Base-by-base conservation (phyloP, 2,888 invertebrate genomes). In the Halictus ligatus region DNA sequence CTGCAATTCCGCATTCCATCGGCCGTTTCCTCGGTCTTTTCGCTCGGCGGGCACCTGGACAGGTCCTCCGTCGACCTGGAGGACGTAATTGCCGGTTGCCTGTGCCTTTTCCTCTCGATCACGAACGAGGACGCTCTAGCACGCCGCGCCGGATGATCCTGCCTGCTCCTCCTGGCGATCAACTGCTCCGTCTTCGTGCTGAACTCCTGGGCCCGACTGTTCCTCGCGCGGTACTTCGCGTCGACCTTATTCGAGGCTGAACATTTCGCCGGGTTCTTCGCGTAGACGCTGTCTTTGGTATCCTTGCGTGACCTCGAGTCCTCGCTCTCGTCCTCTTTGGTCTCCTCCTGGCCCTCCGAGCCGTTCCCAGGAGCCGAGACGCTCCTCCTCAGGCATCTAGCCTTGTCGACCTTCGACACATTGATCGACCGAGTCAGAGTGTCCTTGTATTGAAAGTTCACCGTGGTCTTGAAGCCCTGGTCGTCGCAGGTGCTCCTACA, bases 81-180 rank as follows among this genome's bases (percentile, higher is more conserved):
- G 35, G 83, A 85, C 46, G 85, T 54, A 40, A 75, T 86, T 48
- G 80, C 54, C 18, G 75, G 73, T 74, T 81, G 81, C 21, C 84
- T 81, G 35, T 86, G 60, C 75, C 73, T 75, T 78, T 89, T 84
- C 75, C 92, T 84, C 77, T 92, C 89, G 84, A 88, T 87, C 77
- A 93, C 92, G 85, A 93, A 94, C 43, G 93, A 94, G n/a, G 92
- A 91, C 6, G 93, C 93, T 29, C 91, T 81, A 8, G 87, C 77
- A 10, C 93, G 88, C 7, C 91, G 87, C 21, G 48, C 29, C 6
- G 79, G 58, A 46, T 76, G 50, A 54, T 76, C 69, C 35, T 84
- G 81, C 78, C 84, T 87, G 10, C 35, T 40, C 13, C 92, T 86
- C 43, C 90, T 88, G 0, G 91, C 91, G 78, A 92, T 87, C 88